Evolutionary conservation across 2,113 vertebrate species (phyloP).

Genomic region (Chroicocephalus ridibundus): DNA sequence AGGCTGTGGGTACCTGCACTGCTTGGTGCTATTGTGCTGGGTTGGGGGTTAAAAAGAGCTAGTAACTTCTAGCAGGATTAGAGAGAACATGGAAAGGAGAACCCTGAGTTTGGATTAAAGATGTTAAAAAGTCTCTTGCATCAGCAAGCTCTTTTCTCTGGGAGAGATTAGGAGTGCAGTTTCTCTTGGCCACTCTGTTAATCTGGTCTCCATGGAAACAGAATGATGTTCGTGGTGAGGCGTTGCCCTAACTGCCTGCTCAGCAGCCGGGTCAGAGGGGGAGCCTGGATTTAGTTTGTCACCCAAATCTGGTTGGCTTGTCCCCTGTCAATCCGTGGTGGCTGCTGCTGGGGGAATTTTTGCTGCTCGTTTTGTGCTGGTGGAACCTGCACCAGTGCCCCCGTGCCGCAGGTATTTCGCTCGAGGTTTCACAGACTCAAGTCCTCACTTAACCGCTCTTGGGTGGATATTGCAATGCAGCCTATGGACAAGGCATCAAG

Average conservation of each 20-base stretch:
- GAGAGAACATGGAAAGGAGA: conserved; percentile 28
- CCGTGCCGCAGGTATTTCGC: background rate
- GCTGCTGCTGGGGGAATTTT: background rate
- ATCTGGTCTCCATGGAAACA: conserved; percentile 73
- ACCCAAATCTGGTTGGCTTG: background rate
- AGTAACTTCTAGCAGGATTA: background rate
- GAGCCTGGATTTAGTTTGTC: conserved; percentile 4
- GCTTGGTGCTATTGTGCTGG: background rate
- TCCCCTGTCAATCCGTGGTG: background rate
- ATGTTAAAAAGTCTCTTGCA: conserved; percentile 36
- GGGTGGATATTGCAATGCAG: background rate
- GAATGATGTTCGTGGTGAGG: conserved; percentile 48
- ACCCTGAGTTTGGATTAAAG: conserved; percentile 38
- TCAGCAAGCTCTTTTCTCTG: conserved; percentile 14
- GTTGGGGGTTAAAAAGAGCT: background rate
- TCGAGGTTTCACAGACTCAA: background rate
- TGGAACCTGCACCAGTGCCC: background rate
- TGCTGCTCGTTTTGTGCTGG: background rate
- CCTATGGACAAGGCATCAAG: background rate
- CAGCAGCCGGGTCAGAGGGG: background rate
- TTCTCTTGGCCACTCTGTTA: conserved; percentile 14
- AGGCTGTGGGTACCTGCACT: background rate
- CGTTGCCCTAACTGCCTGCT: conserved; percentile 37
- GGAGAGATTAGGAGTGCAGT: conserved; percentile 32
- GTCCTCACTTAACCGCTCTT: background rate